Percentiles rank a stretch among this genome's conserved stretches.
Evolutionary conservation across 1,140 invertebrate genomes (phyloP).

Genomic region (Aporrectodea caliginosa): DNA sequence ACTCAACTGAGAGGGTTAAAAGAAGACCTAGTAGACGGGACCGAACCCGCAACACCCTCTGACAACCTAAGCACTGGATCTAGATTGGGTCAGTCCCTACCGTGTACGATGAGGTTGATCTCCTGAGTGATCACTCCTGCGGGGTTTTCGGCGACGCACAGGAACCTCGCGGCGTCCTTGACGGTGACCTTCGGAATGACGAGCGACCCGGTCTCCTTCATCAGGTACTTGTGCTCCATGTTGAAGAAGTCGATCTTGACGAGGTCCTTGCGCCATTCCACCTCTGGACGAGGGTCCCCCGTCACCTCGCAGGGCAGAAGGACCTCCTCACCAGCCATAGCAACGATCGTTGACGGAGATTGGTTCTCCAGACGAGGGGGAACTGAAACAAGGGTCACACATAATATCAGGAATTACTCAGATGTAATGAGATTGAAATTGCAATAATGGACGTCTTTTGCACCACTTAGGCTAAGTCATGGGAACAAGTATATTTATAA

Average conservation of each 20-base stretch:
- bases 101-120: slow-evolving; percentile 33
- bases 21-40: too few relatives aligned
- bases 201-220: slow-evolving; percentile 18
- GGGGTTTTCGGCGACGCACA: slow-evolving; percentile 59
- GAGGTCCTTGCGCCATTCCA: slow-evolving; percentile 50
- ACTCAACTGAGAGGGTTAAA: too few relatives aligned
- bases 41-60: too few relatives aligned
- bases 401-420: background rate
- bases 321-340: slow-evolving; percentile 68
- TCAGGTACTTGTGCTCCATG: slow-evolving; percentile 22
- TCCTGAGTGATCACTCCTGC: slow-evolving; percentile 52
- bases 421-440: background rate
- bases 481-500: too few relatives aligned
- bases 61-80: too few relatives aligned
- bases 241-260: slow-evolving; percentile 40
- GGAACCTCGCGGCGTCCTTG: slow-evolving; percentile 50
- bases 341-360: slow-evolving; percentile 82
- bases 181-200: slow-evolving; percentile 27
- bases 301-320: slow-evolving; percentile 54
- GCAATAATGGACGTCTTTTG: too few relatives aligned
- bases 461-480: too few relatives aligned
- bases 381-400: slow-evolving; percentile 53
- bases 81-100: slow-evolving; percentile 24
- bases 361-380: slow-evolving; percentile 86
- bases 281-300: slow-evolving; percentile 57